Evolutionary conservation across 2,797 vertebrate species (phyloP).

Genomic region (Apogon hyalosoma): DNA sequence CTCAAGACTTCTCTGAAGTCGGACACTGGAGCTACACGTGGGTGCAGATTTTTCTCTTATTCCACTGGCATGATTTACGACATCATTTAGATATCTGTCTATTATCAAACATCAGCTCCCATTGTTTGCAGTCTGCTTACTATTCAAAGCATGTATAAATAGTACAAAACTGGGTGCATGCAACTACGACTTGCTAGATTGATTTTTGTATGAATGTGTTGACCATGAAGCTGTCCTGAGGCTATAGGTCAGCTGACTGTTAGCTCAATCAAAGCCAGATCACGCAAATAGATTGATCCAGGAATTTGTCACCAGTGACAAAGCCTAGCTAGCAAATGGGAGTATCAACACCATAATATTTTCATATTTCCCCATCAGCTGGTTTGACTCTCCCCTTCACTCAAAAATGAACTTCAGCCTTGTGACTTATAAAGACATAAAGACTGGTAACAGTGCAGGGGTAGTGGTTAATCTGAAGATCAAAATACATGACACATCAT

Average conservation of each 20-base stretch:
- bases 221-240: conserved; percentile 28
- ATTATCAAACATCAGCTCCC: background rate
- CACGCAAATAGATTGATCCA: conserved; percentile 16
- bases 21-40: too few species aligned
- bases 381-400: background rate
- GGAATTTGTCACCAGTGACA: conserved; percentile 46
- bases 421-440: background rate
- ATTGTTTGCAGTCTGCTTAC: background rate
- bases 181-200: conserved; percentile 21
- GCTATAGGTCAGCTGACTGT: conserved; percentile 46
- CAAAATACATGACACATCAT: background rate
- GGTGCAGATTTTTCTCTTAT: too few species aligned
- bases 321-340: conserved; percentile 35
- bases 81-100: background rate
- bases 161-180: conserved; percentile 1
- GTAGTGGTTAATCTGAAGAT: background rate
- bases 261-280: conserved; percentile 19
- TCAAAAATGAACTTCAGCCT: background rate
- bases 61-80: background rate
- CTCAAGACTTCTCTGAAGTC: too few species aligned
- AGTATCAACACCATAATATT: conserved; percentile 5
- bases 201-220: conserved; percentile 41
- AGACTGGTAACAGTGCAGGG: background rate
- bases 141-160: conserved; percentile 16
- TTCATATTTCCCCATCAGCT: conserved; percentile 11